Evolutionary conservation across 2,888 invertebrate species (phyloP), one percentile per base, ranked within the genome.

Genomic region (Exocentrus adspersus): DNA sequence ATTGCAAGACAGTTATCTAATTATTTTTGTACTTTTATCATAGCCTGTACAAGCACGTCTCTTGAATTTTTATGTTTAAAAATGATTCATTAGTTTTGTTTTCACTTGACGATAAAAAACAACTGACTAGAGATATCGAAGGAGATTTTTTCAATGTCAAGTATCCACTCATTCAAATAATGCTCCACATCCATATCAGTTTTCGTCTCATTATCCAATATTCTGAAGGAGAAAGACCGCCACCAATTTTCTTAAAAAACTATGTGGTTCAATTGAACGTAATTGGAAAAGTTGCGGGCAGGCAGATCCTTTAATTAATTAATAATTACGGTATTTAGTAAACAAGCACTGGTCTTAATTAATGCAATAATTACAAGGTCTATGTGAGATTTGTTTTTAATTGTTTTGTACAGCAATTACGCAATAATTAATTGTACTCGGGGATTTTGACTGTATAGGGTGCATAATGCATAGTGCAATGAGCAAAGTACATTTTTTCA

Each of bases 311-410:
- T 63, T 63, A 69, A 71, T 62, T 62, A 68, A 70, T 69, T 71
- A 65, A 59, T 65, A 72, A 72, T 71, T 72, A 72, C 68, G 48
- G 60, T 64, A 56, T 72, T 74, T 72, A 65, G 56, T 58, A 65
- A 72, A 68, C 68, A 63, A 71, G 62, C 68, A 20, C 50, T 62
- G 51, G 56, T 58, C 61, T 66, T 65, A 65, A 67, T 62, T 71
- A 69, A 71, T 69, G 60, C 52, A 69, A 67, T 73, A 72, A 71
- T 73, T 65, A 64, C 62, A 65, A 64, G 59, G 56, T 53, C 41
- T 54, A 58, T 62, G 54, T 57, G 56, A 65, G 68, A 65, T 67
- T 67, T 67, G 45, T 50, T 46, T 42, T 51, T 43, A 65, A 65
- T 65, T 62, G 51, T 54, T 57, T 43, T 41, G 50, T 41, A 45